Percentiles rank a stretch among this genome's conserved stretches.
These are phyloP conservation scores for Neotoxoptera formosana DNA, from an alignment of 1,140 invertebrate species.

Conservation along the genomic window DNA sequence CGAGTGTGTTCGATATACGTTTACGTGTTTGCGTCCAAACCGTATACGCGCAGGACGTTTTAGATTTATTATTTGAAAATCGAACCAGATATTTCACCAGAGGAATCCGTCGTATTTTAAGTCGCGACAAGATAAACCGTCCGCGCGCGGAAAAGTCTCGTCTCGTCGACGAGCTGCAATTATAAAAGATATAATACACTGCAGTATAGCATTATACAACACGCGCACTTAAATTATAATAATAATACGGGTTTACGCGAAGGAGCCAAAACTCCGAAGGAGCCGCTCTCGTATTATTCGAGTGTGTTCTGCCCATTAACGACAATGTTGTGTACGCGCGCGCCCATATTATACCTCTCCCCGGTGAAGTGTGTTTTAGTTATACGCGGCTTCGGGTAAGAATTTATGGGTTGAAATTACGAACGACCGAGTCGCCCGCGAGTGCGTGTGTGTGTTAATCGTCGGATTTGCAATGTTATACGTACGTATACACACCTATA, in stretches of 20 bases:
- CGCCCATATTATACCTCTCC: neutral
- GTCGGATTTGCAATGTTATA: constrained; percentile 24
- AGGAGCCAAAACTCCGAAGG: neutral
- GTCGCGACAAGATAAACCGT: constrained; percentile 31
- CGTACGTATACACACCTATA: neutral
- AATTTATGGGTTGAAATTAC: constrained; percentile 52
- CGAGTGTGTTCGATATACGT: neutral
- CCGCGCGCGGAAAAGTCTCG: neutral
- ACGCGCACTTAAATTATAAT: neutral
- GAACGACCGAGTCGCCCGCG: neutral
- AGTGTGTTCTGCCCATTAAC: constrained; percentile 51
- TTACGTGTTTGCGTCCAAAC: neutral
- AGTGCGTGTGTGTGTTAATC: constrained; percentile 14
- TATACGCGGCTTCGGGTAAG: neutral
- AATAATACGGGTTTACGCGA: constrained; percentile 14
- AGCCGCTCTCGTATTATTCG: neutral
- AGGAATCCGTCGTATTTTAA: constrained; percentile 25
- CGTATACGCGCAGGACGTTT: neutral
- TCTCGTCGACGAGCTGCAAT: constrained; percentile 31
- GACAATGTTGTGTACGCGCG: neutral
- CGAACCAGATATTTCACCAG: constrained; percentile 3
- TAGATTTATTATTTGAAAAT: neutral
- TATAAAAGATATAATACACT: constrained; percentile 24
- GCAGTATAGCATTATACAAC: neutral
- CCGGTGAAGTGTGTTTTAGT: constrained; percentile 43